These are phyloP conservation scores for Cheilosia urbana DNA, from an alignment of 2,888 invertebrate species.

Conservation along the genomic window DNA sequence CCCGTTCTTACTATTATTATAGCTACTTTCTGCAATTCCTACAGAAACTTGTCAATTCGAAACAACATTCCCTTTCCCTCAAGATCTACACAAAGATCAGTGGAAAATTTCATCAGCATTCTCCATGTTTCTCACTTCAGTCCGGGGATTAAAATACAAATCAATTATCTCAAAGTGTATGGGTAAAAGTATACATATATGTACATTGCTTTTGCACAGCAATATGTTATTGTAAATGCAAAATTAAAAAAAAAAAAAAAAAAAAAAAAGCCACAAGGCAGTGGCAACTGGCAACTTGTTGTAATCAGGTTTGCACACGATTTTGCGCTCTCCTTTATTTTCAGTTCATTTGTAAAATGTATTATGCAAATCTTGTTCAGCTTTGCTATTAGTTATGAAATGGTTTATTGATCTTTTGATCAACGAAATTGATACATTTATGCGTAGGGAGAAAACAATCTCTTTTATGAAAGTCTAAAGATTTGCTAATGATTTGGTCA, in stretches of 20 bases:
- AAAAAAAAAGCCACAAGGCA: too few species aligned
- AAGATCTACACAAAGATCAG: not conserved
- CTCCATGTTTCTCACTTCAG: not conserved
- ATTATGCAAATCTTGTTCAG: too few species aligned
- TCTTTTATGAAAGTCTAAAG: too few species aligned
- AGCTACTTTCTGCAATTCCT: not conserved
- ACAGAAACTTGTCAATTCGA: not conserved
- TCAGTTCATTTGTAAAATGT: too few species aligned
- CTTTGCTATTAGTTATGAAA: too few species aligned
- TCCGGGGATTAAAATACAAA: not conserved
- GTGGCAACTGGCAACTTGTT: too few species aligned
- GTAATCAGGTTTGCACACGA: too few species aligned
- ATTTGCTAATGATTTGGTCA: too few species aligned
- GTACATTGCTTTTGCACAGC: not conserved
- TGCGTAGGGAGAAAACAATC: too few species aligned
- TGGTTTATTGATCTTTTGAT: too few species aligned
- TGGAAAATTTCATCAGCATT: slow-evolving; percentile 16
- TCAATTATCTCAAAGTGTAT: not conserved
- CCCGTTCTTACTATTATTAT: not conserved
- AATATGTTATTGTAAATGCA: not conserved
- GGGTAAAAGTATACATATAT: not conserved
- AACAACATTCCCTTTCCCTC: not conserved
- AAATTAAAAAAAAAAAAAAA: not conserved
- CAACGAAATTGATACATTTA: too few species aligned
- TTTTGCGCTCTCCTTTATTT: too few species aligned